These are phyloP conservation scores for Conger conger DNA, from an alignment of 2,113 vertebrate species.

Conservation along the genomic window DNA sequence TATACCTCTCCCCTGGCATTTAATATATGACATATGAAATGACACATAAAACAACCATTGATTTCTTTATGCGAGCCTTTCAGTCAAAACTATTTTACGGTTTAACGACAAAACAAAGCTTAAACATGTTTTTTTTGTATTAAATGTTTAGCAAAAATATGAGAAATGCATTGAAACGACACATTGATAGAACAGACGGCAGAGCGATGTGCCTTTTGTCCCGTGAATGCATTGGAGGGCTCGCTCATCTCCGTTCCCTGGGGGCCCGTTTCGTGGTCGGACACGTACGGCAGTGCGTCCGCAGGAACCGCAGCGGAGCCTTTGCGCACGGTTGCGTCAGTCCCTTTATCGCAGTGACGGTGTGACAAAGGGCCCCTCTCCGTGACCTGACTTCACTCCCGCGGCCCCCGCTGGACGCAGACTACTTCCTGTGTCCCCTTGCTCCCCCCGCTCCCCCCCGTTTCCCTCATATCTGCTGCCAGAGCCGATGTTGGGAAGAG, in stretches of 20 bases:
- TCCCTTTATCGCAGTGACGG: background rate
- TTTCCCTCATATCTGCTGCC: slow-evolving; percentile 31
- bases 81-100: no score
- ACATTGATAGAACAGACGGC: background rate
- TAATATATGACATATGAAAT: no score
- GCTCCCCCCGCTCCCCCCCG: background rate
- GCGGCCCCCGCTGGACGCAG: slow-evolving; percentile 35
- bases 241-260: background rate
- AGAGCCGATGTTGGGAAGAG: slow-evolving; percentile 28
- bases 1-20: no score
- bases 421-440: slow-evolving; percentile 28
- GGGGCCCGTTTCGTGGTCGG: background rate
- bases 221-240: background rate
- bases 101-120: no score
- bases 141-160: no score
- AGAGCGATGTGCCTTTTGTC: background rate
- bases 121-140: no score
- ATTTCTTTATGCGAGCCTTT: no score
- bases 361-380: background rate
- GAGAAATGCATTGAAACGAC: background rate
- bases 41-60: no score
- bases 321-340: background rate
- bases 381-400: background rate
- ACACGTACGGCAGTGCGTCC: background rate
- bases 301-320: background rate